Conservation (phyloP, 2,888 invertebrate species). For the Strigamia transsilvanica region DNA sequence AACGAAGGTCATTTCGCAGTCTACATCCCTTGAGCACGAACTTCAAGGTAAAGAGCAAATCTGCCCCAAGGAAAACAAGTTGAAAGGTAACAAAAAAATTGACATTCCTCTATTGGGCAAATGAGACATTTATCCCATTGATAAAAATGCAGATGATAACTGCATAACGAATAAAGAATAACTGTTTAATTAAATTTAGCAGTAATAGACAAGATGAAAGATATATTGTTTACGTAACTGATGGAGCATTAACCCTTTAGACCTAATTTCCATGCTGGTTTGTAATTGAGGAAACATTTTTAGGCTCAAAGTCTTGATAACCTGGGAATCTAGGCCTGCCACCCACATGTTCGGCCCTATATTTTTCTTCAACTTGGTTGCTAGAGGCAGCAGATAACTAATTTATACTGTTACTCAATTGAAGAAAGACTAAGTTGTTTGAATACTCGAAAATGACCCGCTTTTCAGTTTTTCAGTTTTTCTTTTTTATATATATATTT, state of each 20-base stretch:
- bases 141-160: conserved; percentile 31
- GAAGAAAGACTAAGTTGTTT: not conserved
- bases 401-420: not conserved
- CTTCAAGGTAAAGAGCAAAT: conserved; percentile 21
- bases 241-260: conserved; percentile 25
- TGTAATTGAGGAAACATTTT: conserved; percentile 21
- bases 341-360: not conserved
- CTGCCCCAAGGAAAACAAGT: conserved; percentile 25
- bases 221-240: conserved; percentile 3
- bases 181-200: conserved; percentile 4
- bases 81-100: conserved; percentile 13
- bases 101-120: conserved; percentile 4
- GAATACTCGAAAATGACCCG: not conserved
- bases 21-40: conserved; percentile 26
- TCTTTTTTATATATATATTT: no score
- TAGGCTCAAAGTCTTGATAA: conserved; percentile 21
- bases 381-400: not conserved
- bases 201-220: not conserved
- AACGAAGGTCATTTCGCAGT: conserved; percentile 26
- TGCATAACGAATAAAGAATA: conserved; percentile 14
- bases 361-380: not conserved
- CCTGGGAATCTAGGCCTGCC: conserved; percentile 21
- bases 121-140: conserved; percentile 25
- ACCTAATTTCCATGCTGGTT: conserved; percentile 7
- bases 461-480: not conserved